Base-by-base conservation (phyloP, 1,140 invertebrate genomes). In the Stegodyphus mimosarum region DNA sequence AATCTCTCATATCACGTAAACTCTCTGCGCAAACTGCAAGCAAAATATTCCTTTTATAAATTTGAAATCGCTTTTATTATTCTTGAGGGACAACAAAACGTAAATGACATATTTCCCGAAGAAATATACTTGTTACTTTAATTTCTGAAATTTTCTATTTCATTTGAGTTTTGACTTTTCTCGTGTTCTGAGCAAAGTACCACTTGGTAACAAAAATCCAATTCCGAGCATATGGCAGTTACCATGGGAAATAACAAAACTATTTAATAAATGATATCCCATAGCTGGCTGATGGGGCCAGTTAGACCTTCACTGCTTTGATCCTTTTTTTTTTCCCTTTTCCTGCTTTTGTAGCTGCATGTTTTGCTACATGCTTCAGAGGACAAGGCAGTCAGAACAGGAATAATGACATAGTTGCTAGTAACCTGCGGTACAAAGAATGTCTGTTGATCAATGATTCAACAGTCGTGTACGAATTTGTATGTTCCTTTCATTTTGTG, bases 191-290 rank as follows among this genome's bases (percentile, higher is more conserved):
- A 33, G 3, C 33, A 33, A 33, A 33, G 33, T 33, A 33, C 33
- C 33, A 33, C 33, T 33, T 33, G 33, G 33, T 33, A 33, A 33
- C 33, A 33, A 3, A 33, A 33, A 33, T 33, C 33, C 33, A 33
- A 33, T 33, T 33, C 33, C 3, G 33, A 3, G 33, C 33, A 33
- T 75, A 75, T 52, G 15, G 11, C 73, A 33, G 73, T 75, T 48
- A 75, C 73, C 73, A 75, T 75, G 73, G 73, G 15, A 75, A 75
- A 75, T 75, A 75, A 75, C 73, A 75, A 17, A 13, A 75, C 73
- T 49, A 13, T 60, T 75, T 63, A 63, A 75, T 63, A 63, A 75
- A 75, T 63, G 73, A 75, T 63, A 13, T 64, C 5, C 63, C 63
- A 13, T 15, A 13, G 17, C 13, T 64, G 13, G 6, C 63, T 17